Conservation (phyloP, 2,888 invertebrate genomes). For the Bimastos eiseni region DNA sequence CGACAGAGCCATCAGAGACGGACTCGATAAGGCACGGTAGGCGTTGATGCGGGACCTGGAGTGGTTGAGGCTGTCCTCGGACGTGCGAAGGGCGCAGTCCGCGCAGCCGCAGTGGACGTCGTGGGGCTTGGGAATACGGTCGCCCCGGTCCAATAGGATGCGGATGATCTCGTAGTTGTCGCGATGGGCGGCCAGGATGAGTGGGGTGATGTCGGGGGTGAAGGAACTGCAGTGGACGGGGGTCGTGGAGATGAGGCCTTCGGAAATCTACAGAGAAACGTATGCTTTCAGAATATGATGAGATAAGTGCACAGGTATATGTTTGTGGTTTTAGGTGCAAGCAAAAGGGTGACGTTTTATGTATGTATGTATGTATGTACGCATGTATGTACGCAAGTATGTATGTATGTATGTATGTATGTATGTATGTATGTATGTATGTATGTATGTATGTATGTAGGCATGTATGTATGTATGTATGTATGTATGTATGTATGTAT, state of each 20-base stretch:
- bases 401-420: no score
- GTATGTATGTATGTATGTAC: no score
- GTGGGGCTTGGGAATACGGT: constrained; percentile 72
- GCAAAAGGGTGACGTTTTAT: no score
- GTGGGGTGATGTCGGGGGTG: constrained; percentile 94
- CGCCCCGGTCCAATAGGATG: constrained; percentile 88
- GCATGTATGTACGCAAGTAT: no score
- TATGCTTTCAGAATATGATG: no score
- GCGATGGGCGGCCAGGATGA: constrained; percentile 92
- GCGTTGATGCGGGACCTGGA: constrained; percentile 95
- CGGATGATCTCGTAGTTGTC: constrained; percentile 99
- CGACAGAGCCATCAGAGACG: constrained; percentile 91
- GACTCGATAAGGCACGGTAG: constrained; percentile 91
- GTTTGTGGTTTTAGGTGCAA: no score
- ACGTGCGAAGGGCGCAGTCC: constrained; percentile 87
- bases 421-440: no score
- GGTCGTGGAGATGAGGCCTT: constrained; percentile 45
- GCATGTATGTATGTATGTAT: no score
- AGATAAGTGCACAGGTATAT: no score
- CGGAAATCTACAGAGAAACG: not conserved
- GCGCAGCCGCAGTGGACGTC: constrained; percentile 81
- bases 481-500: no score
- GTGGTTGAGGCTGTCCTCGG: constrained; percentile 90
- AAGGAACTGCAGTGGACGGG: constrained; percentile 62
- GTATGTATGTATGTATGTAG: no score